Percentiles rank a stretch among this genome's conserved stretches.
Evolutionary conservation across 2,113 vertebrate genomes (phyloP).

Genomic region (Cygnus buccinator): DNA sequence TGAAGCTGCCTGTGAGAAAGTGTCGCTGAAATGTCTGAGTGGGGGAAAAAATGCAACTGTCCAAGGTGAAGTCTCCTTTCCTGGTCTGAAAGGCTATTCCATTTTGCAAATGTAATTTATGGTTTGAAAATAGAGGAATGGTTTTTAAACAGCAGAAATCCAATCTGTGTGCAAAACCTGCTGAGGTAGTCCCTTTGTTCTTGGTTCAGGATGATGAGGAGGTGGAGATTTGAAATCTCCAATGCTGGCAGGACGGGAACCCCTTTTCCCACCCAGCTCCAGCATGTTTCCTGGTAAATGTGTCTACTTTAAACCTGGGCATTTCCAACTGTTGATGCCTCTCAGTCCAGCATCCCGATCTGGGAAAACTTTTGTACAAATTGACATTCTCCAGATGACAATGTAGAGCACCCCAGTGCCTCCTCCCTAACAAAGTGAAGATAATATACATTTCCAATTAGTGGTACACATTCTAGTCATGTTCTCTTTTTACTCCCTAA

Average conservation of each 20-base stretch:
- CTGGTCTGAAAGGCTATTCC: neutral
- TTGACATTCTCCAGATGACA: conserved; percentile 50
- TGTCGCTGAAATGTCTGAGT: neutral
- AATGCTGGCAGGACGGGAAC: neutral
- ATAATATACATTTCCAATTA: conserved; percentile 86
- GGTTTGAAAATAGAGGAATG: neutral
- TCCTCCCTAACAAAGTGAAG: conserved; percentile 54
- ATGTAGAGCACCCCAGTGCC: neutral
- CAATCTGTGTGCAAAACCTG: neutral
- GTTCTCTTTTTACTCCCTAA: conserved; percentile 80
- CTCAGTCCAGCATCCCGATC: neutral
- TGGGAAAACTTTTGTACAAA: neutral
- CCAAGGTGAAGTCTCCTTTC: neutral
- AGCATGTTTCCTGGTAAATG: neutral
- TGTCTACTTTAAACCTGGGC: neutral
- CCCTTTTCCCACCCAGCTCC: neutral
- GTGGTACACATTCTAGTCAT: conserved; percentile 77
- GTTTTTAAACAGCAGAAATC: neutral
- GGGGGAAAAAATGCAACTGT: neutral
- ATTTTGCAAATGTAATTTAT: neutral
- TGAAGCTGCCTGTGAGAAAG: neutral
- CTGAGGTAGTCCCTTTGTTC: neutral
- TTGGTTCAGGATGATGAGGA: neutral
- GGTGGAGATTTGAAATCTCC: neutral
- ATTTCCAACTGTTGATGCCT: conserved; percentile 23